Base-by-base conservation (phyloP, 2,113 vertebrate species). In the Sceloporus undulatus region DNA sequence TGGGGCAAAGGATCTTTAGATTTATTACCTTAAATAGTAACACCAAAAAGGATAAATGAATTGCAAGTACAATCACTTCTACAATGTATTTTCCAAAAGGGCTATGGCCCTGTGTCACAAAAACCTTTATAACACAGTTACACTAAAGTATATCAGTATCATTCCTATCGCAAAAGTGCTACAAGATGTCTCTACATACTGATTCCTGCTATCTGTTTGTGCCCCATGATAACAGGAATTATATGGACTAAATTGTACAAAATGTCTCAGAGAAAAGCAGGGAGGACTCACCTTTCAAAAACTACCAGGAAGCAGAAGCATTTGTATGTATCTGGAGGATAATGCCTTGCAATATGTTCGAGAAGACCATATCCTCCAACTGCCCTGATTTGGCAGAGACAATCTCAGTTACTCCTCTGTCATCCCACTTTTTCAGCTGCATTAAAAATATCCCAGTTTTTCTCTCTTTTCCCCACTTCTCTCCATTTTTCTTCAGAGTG, bases 11-110 rank as follows among this genome's bases (percentile, higher is more conserved):
- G 38, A 48, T n/a, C 38, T 52, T 77, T 48, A 56, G 40, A 48
- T 82, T 42, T 65, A 18, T 87, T 82, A 74, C 70, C 23, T 81
- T 74, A 80, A 79, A 80, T 79, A 70, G 38, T 74, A 73, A 40
- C 21, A 75, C 21, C 34, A 5, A 25, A 42, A 75, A 48, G 59
- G 40, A 5, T 65, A 25, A 18, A 70, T 19, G 16, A 79, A 68
- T 11, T 34, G 29, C 73, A 73, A 19, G 40, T 4, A 9, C 68
- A 73, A 34, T 29, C 16, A 29, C 9, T n/a, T n/a, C 18, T 68
- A 21, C 23, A 40, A 38, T 4, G 13, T 76, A 34, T 29, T 48
- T 1, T n/a, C 21, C 29, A 42, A 76, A 85, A 65, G 11, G 7
- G 6, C 8, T 40, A 3, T 42, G n/a, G 14, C 11, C n/a, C 23